These are phyloP conservation scores for Clusia tigrina DNA, from an alignment of 2,888 invertebrate genomes.

Conservation along the genomic window DNA sequence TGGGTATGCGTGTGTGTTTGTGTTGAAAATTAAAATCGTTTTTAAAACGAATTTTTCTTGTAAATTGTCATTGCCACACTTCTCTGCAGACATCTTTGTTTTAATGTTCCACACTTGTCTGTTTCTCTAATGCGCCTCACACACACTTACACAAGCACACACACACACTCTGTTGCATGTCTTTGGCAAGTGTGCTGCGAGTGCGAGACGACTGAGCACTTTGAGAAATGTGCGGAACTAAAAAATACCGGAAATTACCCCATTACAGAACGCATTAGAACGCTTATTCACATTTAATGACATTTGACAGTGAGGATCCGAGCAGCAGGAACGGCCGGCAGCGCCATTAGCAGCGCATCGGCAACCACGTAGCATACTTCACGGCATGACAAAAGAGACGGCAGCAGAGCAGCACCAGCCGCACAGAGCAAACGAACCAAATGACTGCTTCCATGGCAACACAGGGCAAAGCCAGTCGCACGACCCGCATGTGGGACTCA, in stretches of 20 bases:
- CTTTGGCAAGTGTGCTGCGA: background rate
- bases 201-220: background rate
- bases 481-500: slow-evolving; percentile 5
- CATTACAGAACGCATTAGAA: slow-evolving; percentile 40
- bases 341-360: background rate
- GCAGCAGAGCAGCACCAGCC: background rate
- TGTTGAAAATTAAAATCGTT: background rate
- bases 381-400: background rate
- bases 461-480: slow-evolving; percentile 14
- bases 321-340: background rate
- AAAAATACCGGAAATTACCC: slow-evolving; percentile 36
- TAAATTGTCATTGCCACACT: background rate
- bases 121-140: background rate
- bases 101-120: background rate
- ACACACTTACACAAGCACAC: background rate
- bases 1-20: background rate
- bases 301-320: slow-evolving; percentile 33
- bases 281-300: slow-evolving; percentile 41
- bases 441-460: slow-evolving; percentile 2
- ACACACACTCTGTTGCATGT: background rate
- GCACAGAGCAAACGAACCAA: background rate
- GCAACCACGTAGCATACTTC: background rate
- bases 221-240: slow-evolving; percentile 10
- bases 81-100: background rate
- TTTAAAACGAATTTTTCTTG: background rate